Conservation (phyloP, 1,140 invertebrate species). For the Sitophilus oryzae region DNA sequence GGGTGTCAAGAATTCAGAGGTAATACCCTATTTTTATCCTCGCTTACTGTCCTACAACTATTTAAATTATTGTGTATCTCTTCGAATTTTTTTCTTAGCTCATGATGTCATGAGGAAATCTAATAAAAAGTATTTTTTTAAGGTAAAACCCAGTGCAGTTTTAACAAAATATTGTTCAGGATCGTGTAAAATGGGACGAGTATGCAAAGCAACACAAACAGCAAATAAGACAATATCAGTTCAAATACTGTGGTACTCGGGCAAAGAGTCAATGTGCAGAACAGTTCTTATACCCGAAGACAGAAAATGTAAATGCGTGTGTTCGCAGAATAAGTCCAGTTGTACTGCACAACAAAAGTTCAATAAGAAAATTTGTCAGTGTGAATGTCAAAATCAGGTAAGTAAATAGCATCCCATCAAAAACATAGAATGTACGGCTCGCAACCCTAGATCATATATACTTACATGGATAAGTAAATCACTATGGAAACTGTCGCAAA, state of each 20-base stretch:
- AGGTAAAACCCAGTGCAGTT: constrained; percentile 47
- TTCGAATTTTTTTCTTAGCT: too few relatives aligned
- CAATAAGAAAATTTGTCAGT: constrained; percentile 29
- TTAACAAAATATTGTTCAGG: constrained; percentile 49
- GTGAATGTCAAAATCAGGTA: constrained; percentile 30
- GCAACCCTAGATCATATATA: too few relatives aligned
- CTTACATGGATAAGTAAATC: too few relatives aligned
- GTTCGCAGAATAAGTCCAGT: constrained; percentile 17
- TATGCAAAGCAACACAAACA: constrained; percentile 22
- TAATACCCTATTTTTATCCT: too few relatives aligned
- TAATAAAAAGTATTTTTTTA: too few relatives aligned
- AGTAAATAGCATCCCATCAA: constrained; percentile 13
- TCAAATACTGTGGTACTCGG: constrained; percentile 4
- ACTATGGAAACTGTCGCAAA: too few relatives aligned
- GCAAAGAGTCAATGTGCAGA: constrained; percentile 20
- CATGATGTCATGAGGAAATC: too few relatives aligned
- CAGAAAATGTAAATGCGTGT: constrained; percentile 30
- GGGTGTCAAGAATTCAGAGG: too few relatives aligned
- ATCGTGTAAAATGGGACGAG: constrained; percentile 42
- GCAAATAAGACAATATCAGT: constrained; percentile 24
- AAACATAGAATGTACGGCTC: too few relatives aligned
- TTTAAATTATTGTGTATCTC: too few relatives aligned
- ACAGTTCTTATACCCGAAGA: constrained; percentile 28
- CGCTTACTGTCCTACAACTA: too few relatives aligned
- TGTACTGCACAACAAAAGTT: constrained; percentile 30